Base-by-base conservation (phyloP, 2,888 invertebrate species). In the Achlya flavicornis region DNA sequence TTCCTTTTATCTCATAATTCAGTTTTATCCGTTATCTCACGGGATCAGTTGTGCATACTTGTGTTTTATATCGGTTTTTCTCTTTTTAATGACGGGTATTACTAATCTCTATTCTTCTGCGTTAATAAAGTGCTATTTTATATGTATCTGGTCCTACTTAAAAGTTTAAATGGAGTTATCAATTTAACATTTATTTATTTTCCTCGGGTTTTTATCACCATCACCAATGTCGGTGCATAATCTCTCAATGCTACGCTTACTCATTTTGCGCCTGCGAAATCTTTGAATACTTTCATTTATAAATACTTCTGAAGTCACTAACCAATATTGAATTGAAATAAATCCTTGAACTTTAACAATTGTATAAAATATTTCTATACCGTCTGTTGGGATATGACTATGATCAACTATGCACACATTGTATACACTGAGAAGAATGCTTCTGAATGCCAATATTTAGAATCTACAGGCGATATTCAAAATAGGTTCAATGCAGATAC, bases 401-500 rank as follows among this genome's bases (percentile, higher is more conserved):
- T 14, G 26, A 12, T 41, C 26, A 41, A 2, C 12, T n/a, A n/a
- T 57, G 11, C 35, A 38, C 7, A 38, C 14, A 41, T 57, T 26
- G 16, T 5, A 57, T 63, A 38, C 35, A n/a, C 26, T 48, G 59
- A 63, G 60, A 59, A 64, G 61, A 57, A 48, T 61, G 41, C 57
- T 64, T 58, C 43, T 46, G 46, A 64, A 57, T 43, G 72, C 75
- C 72, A 73, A 79, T 78, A 80, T 77, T 78, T 73, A 65, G 70
- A 68, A 65, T 67, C 60, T 68, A 70, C 71, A 67, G 67, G 57
- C 65, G 66, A 86, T 89, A 92, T 91, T 88, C 89, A 89, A 83
- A 86, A 75, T 81, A 85, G 83, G 81, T 82, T 80, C 83, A 75
- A 79, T 76, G 76, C 75, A 81, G 85, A 86, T 88, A 86, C 81